Percentiles rank a stretch among this genome's conserved stretches.
Conservation (phyloP, 2,888 invertebrate genomes). For the Drosophila nigricruria region DNA sequence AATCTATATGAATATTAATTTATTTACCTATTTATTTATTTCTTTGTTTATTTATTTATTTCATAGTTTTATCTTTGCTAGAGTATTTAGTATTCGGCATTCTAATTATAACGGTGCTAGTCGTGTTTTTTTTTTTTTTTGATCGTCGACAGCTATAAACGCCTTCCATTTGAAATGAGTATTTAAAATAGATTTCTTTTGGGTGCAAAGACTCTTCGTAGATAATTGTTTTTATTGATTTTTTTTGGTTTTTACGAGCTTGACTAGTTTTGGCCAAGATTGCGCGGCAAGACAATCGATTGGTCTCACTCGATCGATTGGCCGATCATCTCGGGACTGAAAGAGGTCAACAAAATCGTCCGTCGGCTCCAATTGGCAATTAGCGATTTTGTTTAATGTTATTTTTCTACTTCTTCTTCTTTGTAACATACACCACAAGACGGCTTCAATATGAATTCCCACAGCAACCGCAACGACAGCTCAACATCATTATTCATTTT, state of each 20-base stretch:
- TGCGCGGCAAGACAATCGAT: conserved; percentile 22
- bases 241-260: conserved; percentile 19
- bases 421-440: conserved; percentile 41
- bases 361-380: conserved; percentile 66
- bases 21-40: too few relatives aligned
- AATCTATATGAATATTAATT: not conserved
- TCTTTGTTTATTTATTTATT: not conserved
- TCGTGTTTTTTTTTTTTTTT: conserved; percentile 1
- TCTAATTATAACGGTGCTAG: not conserved
- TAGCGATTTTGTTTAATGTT: conserved; percentile 50
- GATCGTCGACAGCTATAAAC: conserved; percentile 44
- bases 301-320: conserved; percentile 21
- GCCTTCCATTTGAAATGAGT: conserved; percentile 38
- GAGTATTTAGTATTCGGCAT: conserved; percentile 17
- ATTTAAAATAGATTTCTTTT: conserved; percentile 30
- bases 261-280: conserved; percentile 35
- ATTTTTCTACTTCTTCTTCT: too few relatives aligned
- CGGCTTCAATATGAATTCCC: conserved; percentile 29
- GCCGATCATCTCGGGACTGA: conserved; percentile 36
- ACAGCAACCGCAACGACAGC: conserved; percentile 8
- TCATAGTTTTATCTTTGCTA: not conserved
- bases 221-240: conserved; percentile 24
- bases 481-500: conserved; percentile 65
- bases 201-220: not conserved
- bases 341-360: conserved; percentile 62